phyloP scores from a whole-genome alignment of 2,113 vertebrate genomes.

The Planiliza haematocheilus region DNA sequence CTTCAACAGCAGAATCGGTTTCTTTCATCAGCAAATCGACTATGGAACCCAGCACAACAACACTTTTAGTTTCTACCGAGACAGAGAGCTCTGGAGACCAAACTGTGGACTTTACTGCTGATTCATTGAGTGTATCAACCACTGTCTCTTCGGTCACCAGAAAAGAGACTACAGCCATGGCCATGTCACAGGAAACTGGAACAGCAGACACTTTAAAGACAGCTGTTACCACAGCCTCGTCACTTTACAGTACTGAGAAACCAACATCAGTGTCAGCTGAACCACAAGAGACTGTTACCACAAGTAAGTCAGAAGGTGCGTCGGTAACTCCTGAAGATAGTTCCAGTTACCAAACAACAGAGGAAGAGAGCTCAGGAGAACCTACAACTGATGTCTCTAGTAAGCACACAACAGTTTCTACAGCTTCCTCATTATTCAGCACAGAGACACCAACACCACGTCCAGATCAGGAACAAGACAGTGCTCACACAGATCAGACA shows the following conservation, averaged over 20 bases:
- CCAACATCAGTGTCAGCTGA: neutral
- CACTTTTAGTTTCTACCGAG: too few relatives aligned
- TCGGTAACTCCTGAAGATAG: too few relatives aligned
- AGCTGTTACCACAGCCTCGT: neutral
- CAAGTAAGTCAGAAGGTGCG: too few relatives aligned
- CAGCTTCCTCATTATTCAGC: slow-evolving; percentile 23
- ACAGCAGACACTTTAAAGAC: neutral
- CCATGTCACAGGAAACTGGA: neutral
- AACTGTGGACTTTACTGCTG: too few relatives aligned
- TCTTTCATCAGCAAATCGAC: too few relatives aligned
- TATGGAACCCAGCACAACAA: too few relatives aligned
- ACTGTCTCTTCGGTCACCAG: neutral
- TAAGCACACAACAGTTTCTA: neutral
- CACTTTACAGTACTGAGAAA: neutral
- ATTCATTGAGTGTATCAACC: neutral
- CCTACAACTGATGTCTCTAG: neutral
- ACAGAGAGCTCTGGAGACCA: too few relatives aligned
- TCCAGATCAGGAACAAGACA: neutral
- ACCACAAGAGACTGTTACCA: too few relatives aligned
- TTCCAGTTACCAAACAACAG: neutral
- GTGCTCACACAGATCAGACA: neutral
- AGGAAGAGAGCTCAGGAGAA: neutral
- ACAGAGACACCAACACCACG: slow-evolving; percentile 28
- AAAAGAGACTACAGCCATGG: too few relatives aligned
- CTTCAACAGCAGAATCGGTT: too few relatives aligned